Base-by-base conservation (phyloP, 2,888 invertebrate genomes). In the Melieria picta region DNA sequence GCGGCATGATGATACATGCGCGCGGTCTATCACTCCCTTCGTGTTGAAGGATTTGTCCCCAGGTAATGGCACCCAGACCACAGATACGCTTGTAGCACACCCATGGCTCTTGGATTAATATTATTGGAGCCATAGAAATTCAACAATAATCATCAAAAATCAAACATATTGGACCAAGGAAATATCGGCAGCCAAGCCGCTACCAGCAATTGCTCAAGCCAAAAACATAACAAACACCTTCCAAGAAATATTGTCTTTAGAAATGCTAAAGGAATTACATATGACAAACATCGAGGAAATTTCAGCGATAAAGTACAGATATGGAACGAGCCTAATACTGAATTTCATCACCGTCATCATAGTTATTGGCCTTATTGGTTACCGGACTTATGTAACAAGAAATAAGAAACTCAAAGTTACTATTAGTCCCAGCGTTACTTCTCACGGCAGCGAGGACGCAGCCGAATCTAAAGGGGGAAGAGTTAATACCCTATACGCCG, bases 221-320 rank as follows among this genome's bases (percentile, higher is more conserved):
- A n/a, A 57, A 6, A 66, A 66, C 58, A 47, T 46, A 13, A 45
- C 66, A 46, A 66, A 66, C 46, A 57, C 47, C 13, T 66, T 66
- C n/a, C 43, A 57, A 46, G 66, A 66, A 66, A 57, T 46, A 4
- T 58, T 46, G 13, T 66, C 66, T 9, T 46, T 66, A 47, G 58
- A 66, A 13, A 66, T 57, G 13, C 43, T 65, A 55, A 65, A 47
- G 57, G 58, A 58, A 16, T 57, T 66, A 11, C 66, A 66, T 16
- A 45, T 66, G 46, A 56, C 58, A 5, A 66, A 66, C 57, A 66
- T 16, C 45, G 47, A 66, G 16, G 57, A 66, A 57, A 66, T 66
- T 30, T 45, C 56, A 57, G 10, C 45, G 42, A 16, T 57, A 43
- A 66, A 66, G 16, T 66, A 66, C 46, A 11, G n/a, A 66, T 65